Evolutionary conservation across 2,113 vertebrate genomes (phyloP).

Genomic region (Noctilio leporinus): DNA sequence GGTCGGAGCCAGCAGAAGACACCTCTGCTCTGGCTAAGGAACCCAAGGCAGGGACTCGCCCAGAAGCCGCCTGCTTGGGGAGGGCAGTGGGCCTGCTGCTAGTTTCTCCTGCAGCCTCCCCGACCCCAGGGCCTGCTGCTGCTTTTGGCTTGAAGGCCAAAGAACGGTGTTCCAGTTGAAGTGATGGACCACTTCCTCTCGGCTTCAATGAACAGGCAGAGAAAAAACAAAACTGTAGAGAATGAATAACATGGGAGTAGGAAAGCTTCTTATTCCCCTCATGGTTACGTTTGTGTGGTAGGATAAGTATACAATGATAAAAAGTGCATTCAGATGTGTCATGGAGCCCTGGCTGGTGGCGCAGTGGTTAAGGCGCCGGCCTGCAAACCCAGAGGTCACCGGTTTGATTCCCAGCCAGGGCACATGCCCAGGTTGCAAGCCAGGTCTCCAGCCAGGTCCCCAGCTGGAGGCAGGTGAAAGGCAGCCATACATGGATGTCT

Average conservation of each 20-base stretch:
- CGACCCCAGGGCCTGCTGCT: neutral
- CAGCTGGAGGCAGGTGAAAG: no score
- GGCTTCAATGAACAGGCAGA: neutral
- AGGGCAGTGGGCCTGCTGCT: accelerated
- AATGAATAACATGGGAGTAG: no score
- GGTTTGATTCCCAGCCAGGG: no score
- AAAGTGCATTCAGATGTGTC: neutral
- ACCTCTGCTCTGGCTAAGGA: neutral
- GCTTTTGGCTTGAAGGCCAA: neutral
- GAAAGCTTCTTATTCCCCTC: neutral
- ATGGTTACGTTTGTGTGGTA: neutral
- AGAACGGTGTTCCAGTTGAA: neutral
- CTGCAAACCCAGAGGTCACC: no score
- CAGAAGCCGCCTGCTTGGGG: neutral
- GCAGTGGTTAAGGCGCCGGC: no score
- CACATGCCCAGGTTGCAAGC: no score
- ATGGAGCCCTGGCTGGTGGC: no score
- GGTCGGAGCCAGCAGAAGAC: neutral
- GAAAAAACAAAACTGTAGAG: neutral
- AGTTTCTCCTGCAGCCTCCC: neutral
- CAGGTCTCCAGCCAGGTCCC: no score
- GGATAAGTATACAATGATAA: neutral
- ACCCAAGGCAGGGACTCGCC: no score
- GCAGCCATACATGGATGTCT: no score
- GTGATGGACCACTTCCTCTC: neutral